These are phyloP conservation scores for Natator depressus DNA, from an alignment of 2,113 vertebrate genomes.

Conservation along the genomic window DNA sequence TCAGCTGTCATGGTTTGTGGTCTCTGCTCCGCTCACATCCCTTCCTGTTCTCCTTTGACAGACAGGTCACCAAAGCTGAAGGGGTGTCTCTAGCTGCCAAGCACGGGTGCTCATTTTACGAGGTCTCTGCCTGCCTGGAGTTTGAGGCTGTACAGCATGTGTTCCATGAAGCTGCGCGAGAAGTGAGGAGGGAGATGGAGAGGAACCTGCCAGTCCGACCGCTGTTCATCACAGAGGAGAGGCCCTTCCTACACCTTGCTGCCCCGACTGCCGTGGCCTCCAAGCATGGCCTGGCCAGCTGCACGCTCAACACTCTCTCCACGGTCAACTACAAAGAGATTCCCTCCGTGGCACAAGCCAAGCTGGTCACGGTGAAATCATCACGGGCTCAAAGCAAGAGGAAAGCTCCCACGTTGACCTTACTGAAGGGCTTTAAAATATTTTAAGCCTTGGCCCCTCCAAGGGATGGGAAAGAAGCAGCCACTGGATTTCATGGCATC, in stretches of 20 bases:
- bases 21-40: neutral
- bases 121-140: constrained; percentile 90
- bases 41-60: constrained; percentile 44
- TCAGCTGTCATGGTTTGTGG: neutral
- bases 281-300: constrained; percentile 77
- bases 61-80: constrained; percentile 88
- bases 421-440: constrained; percentile 95
- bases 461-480: neutral
- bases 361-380: constrained; percentile 91
- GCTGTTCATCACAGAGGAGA: constrained; percentile 84
- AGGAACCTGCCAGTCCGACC: constrained; percentile 66
- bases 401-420: constrained; percentile 88
- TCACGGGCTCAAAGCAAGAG: constrained; percentile 93
- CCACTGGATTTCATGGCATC: neutral
- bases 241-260: constrained; percentile 64
- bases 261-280: constrained; percentile 32
- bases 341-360: constrained; percentile 89
- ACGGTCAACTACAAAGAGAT: constrained; percentile 88
- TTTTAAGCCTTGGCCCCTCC: constrained; percentile 72
- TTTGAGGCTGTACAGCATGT: constrained; percentile 83
- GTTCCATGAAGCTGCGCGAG: constrained; percentile 88
- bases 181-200: constrained; percentile 77
- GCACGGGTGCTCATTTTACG: constrained; percentile 85
- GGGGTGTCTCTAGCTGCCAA: constrained; percentile 81
- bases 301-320: constrained; percentile 80